A percentile compares a stretch with the other conserved stretches of the same genome.
phyloP scores from a whole-genome alignment of 2,797 vertebrate species.

The Nannoperca australis region DNA sequence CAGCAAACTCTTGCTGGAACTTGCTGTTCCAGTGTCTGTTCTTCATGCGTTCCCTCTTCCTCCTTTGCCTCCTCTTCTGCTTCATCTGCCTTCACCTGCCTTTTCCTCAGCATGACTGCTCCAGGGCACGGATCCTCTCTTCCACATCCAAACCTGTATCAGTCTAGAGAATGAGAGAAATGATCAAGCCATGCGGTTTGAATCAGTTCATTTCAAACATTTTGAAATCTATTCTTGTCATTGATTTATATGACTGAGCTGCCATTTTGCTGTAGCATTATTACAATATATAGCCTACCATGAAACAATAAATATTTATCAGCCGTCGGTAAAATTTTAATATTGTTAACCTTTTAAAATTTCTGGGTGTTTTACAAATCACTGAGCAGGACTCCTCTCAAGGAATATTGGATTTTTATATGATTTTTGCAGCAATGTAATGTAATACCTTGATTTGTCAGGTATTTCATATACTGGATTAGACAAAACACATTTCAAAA shows the following conservation, averaged over 20 bases:
- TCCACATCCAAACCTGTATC: neutral
- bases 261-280: neutral
- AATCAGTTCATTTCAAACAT: neutral
- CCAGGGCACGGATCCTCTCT: constrained; percentile 38
- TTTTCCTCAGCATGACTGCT: neutral
- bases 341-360: neutral
- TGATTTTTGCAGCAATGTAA: neutral
- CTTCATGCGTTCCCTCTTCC: neutral
- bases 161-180: neutral
- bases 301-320: neutral
- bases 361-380: neutral
- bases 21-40: neutral
- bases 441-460: neutral
- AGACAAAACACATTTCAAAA: neutral
- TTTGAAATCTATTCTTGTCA: neutral
- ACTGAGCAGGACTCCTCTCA: neutral
- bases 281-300: neutral
- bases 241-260: neutral
- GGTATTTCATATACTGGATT: too few relatives aligned
- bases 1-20: neutral
- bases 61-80: constrained; percentile 10
- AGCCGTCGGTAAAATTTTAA: neutral
- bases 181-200: constrained; percentile 1
- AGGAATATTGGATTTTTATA: neutral
- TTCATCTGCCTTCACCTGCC: neutral